phyloP scores from a whole-genome alignment of 2,888 invertebrate species.

The Odontomyia ornata region DNA sequence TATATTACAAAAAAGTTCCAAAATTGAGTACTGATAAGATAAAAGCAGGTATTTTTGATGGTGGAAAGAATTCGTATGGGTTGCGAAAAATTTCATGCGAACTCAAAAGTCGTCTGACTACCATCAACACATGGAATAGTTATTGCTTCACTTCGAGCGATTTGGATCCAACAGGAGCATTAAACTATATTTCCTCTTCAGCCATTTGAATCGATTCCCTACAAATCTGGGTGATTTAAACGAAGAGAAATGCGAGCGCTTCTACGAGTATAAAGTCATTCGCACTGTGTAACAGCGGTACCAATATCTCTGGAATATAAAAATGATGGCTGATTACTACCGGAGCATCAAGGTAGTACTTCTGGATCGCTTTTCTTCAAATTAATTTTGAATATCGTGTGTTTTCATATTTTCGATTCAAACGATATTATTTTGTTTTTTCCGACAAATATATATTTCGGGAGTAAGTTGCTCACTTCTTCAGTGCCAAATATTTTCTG shows the following conservation, averaged over 20 bases:
- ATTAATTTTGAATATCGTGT: no score
- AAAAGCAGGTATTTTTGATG: not conserved
- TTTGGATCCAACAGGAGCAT: conserved; percentile 53
- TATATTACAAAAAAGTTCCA: not conserved
- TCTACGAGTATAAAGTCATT: conserved; percentile 58
- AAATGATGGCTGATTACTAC: conserved; percentile 57
- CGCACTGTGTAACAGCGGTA: conserved; percentile 57
- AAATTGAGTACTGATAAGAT: conserved; percentile 15
- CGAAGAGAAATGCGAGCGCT: conserved; percentile 58
- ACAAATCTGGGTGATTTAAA: conserved; percentile 56
- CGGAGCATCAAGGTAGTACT: conserved; percentile 49
- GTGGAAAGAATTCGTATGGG: conserved; percentile 2
- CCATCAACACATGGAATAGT: not conserved
- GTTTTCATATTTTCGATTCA: no score
- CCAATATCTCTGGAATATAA: conserved; percentile 55
- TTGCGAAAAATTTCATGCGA: not conserved
- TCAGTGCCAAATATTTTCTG: no score
- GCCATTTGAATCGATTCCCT: conserved; percentile 56
- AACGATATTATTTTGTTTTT: no score
- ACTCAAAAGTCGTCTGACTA: not conserved
- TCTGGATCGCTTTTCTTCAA: no score
- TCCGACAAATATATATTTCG: no score
- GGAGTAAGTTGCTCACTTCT: no score
- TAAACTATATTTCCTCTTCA: conserved; percentile 57
- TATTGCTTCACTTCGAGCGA: not conserved